Conservation (phyloP, 1,140 invertebrate genomes). For the Caenorhabditis inopinata region DNA sequence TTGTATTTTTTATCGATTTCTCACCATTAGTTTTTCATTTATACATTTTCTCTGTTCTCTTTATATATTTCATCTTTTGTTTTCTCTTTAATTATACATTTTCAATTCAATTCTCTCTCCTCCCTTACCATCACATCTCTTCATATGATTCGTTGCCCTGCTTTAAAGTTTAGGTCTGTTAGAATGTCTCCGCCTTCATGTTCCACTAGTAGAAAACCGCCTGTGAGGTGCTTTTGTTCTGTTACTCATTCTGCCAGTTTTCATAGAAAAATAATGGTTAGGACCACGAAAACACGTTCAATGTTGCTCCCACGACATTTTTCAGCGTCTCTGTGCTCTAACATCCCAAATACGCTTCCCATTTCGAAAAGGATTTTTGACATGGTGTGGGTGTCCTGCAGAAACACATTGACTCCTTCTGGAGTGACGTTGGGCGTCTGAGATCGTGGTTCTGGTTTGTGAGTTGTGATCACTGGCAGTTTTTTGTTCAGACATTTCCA, state of each 20-base stretch:
- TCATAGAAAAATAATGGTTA: background rate
- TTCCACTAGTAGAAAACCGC: background rate
- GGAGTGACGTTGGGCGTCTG: background rate
- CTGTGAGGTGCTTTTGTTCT: background rate
- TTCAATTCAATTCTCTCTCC: too few relatives aligned
- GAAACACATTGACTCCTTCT: background rate
- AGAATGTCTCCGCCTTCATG: background rate
- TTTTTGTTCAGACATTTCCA: background rate
- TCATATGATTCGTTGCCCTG: too few relatives aligned
- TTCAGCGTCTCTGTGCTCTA: background rate
- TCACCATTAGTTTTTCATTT: too few relatives aligned
- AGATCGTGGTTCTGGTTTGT: background rate
- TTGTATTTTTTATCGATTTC: background rate
- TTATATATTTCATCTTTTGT: too few relatives aligned
- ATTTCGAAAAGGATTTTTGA: background rate
- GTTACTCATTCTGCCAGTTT: background rate
- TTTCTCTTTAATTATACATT: too few relatives aligned
- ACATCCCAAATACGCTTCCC: background rate
- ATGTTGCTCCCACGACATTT: background rate
- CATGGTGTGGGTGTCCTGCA: conserved; percentile 7
- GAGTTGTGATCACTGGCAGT: background rate
- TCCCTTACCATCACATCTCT: too few relatives aligned
- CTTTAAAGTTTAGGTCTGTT: too few relatives aligned
- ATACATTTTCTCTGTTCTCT: too few relatives aligned
- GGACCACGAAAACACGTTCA: background rate